Evolutionary conservation across 2,888 invertebrate genomes (phyloP).

Genomic region (Andrena marginata): DNA sequence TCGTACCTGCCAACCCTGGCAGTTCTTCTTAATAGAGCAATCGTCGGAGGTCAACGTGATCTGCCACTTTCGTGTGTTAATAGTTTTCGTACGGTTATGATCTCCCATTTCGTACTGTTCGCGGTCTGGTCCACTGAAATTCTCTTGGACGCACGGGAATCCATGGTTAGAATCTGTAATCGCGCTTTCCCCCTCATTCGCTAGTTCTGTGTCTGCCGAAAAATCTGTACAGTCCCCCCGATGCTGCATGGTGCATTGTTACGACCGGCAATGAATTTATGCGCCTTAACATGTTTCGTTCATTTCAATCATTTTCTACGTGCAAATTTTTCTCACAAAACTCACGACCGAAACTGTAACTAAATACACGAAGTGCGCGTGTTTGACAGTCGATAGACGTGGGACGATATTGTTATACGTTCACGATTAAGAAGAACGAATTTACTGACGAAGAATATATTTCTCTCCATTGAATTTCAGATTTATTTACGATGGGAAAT

Average conservation of each 20-base stretch:
- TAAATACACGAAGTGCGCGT: neutral
- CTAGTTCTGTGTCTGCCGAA: neutral
- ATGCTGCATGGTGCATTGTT: conserved; percentile 27
- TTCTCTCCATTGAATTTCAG: neutral
- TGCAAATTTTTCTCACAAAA: conserved; percentile 22
- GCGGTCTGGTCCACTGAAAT: neutral
- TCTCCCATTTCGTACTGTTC: neutral
- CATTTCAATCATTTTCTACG: conserved; percentile 12
- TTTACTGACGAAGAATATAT: neutral
- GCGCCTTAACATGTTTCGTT: conserved; percentile 41
- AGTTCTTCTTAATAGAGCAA: conserved; percentile 55
- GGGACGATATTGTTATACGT: conserved; percentile 35
- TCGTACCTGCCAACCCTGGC: conserved; percentile 64
- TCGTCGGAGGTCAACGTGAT: conserved; percentile 62
- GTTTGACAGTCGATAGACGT: conserved; percentile 28
- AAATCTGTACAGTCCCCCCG: neutral
- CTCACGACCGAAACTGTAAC: conserved; percentile 10
- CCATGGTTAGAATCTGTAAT: conserved; percentile 28
- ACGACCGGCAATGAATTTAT: neutral
- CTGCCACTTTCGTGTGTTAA: conserved; percentile 60
- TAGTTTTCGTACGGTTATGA: neutral
- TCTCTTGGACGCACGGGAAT: neutral
- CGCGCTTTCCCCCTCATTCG: neutral
- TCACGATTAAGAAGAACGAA: conserved; percentile 8
- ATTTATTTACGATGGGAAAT: neutral